These are phyloP conservation scores for Spodoptera picta DNA, from an alignment of 2,888 invertebrate genomes.

Conservation along the genomic window DNA sequence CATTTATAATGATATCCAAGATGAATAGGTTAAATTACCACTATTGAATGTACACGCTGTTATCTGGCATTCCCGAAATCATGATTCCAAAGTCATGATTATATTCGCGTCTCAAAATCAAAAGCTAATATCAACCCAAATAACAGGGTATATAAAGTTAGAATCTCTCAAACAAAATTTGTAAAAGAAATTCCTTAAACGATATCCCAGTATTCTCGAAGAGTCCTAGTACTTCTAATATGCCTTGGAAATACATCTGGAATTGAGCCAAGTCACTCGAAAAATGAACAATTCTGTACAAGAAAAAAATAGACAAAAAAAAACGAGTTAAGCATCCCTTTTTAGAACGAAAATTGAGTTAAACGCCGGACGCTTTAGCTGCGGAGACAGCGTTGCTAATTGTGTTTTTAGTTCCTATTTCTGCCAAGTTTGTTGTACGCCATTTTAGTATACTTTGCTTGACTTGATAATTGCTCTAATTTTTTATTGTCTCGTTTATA, in stretches of 20 bases:
- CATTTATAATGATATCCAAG: too few relatives aligned
- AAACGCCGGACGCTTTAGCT: slow-evolving; percentile 33
- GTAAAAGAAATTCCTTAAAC: slow-evolving; percentile 11
- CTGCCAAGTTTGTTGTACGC: not conserved
- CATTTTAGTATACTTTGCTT: slow-evolving; percentile 1
- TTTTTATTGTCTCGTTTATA: not conserved
- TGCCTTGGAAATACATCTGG: slow-evolving; percentile 34
- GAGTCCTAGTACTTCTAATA: slow-evolving; percentile 17
- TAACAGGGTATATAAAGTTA: not conserved
- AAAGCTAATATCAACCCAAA: not conserved
- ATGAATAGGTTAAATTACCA: too few relatives aligned
- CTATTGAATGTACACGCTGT: too few relatives aligned
- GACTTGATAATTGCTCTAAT: slow-evolving; percentile 4
- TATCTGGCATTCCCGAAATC: too few relatives aligned
- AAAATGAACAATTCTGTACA: slow-evolving; percentile 29
- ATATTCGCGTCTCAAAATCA: not conserved
- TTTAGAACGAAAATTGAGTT: slow-evolving; percentile 47
- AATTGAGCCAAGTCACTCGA: slow-evolving; percentile 40
- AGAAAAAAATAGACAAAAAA: slow-evolving; percentile 37
- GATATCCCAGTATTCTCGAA: slow-evolving; percentile 5
- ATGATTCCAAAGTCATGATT: too few relatives aligned
- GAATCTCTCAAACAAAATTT: slow-evolving; percentile 12
- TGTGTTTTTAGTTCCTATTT: slow-evolving; percentile 17
- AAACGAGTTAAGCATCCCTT: slow-evolving; percentile 25
- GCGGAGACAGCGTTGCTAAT: slow-evolving; percentile 22